Base-by-base conservation (phyloP, 92 coral and sea anemone genomes). In the Meandrina meandrites region DNA sequence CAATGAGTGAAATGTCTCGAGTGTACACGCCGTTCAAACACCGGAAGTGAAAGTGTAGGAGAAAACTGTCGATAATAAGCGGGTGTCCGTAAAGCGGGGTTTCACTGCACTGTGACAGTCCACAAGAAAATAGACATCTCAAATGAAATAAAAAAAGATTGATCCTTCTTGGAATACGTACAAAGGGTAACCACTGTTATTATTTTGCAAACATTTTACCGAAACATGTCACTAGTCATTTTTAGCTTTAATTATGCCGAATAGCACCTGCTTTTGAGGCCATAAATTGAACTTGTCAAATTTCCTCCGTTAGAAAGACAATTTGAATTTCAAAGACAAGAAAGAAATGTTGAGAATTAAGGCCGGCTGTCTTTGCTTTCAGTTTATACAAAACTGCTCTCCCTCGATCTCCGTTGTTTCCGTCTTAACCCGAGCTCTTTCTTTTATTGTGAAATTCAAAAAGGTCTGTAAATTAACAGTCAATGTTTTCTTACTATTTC, bases 401-500 rank as follows among this genome's bases (percentile, higher is more conserved):
- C 17, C 8, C 7, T n/a, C 45, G 28, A 19, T 21, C 13, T 75
- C 21, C 28, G 22, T 31, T 16, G 64, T 54, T 77, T 77, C 21
- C 1, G 24, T 40, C 48, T 77, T 0, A 16, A 37, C 32, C 32
- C 75, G 32, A 27, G 75, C 36, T 70, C 37, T 10, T 28, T 70
- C 76, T 31, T 78, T 53, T 48, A 31, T 34, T 32, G 8, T 31
- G 47, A 79, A 36, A 71, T 22, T 16, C 37, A 50, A 54, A 19
- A 31, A 53, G 68, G 81, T 54, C 40, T 32, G 47, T 53, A 53
- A 56, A 30, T 71, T 80, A 28, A 62, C 58, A 54, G 70, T 73
- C 50, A 51, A n/a, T 83, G 67, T 73, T 83, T 72, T 83, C 70
- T 8, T 69, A n/a, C 18, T 66, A 74, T 83, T 83, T 53, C 86